Base-by-base conservation (phyloP, 2,797 vertebrate genomes). In the Tenualosa thibaudeaui region DNA sequence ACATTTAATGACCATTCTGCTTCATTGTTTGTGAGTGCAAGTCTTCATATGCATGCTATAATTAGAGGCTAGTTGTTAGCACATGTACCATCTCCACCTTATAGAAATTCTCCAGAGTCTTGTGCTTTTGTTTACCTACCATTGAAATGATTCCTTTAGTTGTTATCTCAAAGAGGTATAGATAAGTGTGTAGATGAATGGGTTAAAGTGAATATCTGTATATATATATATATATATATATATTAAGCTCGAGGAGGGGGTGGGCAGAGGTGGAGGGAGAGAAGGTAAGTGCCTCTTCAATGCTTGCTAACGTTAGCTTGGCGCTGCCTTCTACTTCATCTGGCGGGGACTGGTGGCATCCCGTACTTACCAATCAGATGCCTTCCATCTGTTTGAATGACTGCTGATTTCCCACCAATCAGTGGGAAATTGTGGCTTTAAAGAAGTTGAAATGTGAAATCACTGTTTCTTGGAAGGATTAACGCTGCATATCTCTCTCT, bases 301-400 rank as follows among this genome's bases (percentile, higher is more conserved):
- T 13, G 3, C 26, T 71, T 8, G 37, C 65, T 71, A 31, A 37
- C 31, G 15, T 12, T 40, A 75, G 68, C 12, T 75, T 75, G 68
- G 68, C 6, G 68, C 31, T 58, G 56, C 19, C 31, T 58, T 19
- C 5, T 19, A 58, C 56, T 24, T 62, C 71, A 78, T 78, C 40
- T 46, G 40, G 37, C 71, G 46, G 86, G 90, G 90, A 90, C 90
- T 91, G 82, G 85, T 82, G 83, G 89, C 89, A 56, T 43, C 43
- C 50, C 4, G 22, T 17, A 31, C 60, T 9, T 13, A 51, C 86
- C 87, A 87, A 82, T 86, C 65, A 65, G 78, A 60, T 40, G 62
- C 12, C 22, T 7, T 78, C 71, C 71, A 78, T 78, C 71, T 78
- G 71, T 46, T 78, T 24, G 46, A 37, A 6, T 82, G 83, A 50